phyloP scores from a whole-genome alignment of 1,140 invertebrate species.

The Drosophila nannoptera region DNA sequence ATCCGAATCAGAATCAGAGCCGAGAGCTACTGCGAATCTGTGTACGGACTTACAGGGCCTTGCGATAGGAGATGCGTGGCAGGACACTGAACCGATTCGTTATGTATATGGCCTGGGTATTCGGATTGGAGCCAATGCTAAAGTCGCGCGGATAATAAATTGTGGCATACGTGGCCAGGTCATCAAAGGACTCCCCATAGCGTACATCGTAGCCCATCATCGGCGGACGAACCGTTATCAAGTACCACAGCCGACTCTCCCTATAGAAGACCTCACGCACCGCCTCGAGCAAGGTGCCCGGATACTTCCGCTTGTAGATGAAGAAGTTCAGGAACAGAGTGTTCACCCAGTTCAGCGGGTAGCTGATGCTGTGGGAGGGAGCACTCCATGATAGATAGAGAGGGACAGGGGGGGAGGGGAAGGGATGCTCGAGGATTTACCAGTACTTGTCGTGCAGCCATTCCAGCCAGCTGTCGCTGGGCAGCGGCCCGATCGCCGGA shows the following conservation, averaged over 20 bases:
- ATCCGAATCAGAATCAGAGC: not conserved
- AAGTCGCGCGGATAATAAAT: constrained; percentile 56
- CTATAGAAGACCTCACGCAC: constrained; percentile 46
- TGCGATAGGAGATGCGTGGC: constrained; percentile 53
- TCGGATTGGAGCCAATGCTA: constrained; percentile 20
- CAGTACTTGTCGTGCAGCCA: constrained; percentile 60
- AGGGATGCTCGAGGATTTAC: constrained; percentile 21
- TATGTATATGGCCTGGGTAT: constrained; percentile 54
- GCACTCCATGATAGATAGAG: too few relatives aligned
- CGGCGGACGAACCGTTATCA: constrained; percentile 48
- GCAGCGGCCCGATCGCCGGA: constrained; percentile 45
- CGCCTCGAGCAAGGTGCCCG: constrained; percentile 17
- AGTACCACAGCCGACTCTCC: constrained; percentile 45
- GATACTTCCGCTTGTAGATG: constrained; percentile 35
- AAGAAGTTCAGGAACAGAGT: constrained; percentile 61
- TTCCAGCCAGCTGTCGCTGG: constrained; percentile 57
- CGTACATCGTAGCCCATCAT: not conserved
- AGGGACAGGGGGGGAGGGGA: too few relatives aligned
- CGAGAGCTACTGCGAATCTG: not conserved
- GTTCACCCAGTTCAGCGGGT: constrained; percentile 49
- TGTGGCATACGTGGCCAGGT: constrained; percentile 31
- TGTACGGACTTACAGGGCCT: constrained; percentile 55
- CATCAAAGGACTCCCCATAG: constrained; percentile 38
- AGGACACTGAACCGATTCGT: constrained; percentile 36
- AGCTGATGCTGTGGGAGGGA: constrained; percentile 25